Base-by-base conservation (phyloP, 2,888 invertebrate genomes). In the Herminia tarsipennalis region DNA sequence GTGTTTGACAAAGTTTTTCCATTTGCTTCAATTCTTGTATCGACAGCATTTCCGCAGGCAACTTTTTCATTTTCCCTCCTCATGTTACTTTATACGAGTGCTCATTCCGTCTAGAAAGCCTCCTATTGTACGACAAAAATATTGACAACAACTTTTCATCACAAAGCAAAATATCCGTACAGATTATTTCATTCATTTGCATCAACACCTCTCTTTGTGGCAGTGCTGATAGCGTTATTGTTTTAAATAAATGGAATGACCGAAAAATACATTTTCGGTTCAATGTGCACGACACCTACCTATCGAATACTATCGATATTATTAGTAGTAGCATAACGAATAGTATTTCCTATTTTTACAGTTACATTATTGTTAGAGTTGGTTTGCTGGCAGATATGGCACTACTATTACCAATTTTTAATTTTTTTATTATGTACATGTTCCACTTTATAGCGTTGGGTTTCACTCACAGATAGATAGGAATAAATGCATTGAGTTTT, bases 41-140 rank as follows among this genome's bases (percentile, higher is more conserved):
- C 73, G 71, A 69, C 72, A 62, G 73, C 71, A 70, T 74, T 76
- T 76, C 73, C 74, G 65, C 59, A 43, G 72, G 67, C 71, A 82
- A 81, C 76, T 80, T 83, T 83, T 83, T 78, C 77, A 82, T 83
- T 83, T 81, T 75, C 77, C 66, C 62, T 66, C 55, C 55, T 71
- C 61, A 59, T 66, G 63, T 70, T 72, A 62, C 66, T 73, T 70
- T 71, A 64, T 69, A 57, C 52, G 66, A 76, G 62, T 63, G 58
- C 58, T 65, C 62, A 56, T 56, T 58, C 60, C 59, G 67, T 67
- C 61, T 66, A 63, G 56, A 70, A 72, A 69, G 63, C 66, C 66
- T 70, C 58, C 68, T 67, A 73, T 76, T 76, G 74, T 76, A 55
- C 63, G 60, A 69, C 64, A 68, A 76, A 78, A 77, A 75, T 76